These are phyloP conservation scores for Cephus nigrinus DNA, from an alignment of 2,888 invertebrate genomes.

Conservation along the genomic window DNA sequence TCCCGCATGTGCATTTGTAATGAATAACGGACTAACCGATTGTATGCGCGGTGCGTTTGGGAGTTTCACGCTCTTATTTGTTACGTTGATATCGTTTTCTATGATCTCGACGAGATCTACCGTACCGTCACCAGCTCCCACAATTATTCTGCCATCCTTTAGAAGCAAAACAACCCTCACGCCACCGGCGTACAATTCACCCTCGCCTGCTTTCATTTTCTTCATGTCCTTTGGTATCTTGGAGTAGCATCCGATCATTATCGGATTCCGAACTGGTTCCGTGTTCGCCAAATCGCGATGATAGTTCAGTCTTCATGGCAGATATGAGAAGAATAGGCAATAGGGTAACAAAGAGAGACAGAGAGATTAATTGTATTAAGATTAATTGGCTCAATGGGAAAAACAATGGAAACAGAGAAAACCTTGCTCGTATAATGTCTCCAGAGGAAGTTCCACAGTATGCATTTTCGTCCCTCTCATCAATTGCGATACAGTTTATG, in stretches of 20 bases:
- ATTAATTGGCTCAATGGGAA: too few species aligned
- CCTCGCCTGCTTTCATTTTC: conserved; percentile 69
- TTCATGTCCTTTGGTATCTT: conserved; percentile 71
- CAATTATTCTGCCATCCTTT: conserved; percentile 73
- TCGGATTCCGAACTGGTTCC: conserved; percentile 69
- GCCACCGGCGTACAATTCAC: conserved; percentile 72
- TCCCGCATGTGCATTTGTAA: too few species aligned
- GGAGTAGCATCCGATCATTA: conserved; percentile 75
- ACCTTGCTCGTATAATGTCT: conserved; percentile 72
- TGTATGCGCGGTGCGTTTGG: conserved; percentile 61
- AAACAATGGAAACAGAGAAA: too few species aligned
- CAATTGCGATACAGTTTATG: conserved; percentile 80
- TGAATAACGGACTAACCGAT: conserved; percentile 54
- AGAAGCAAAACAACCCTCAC: conserved; percentile 76
- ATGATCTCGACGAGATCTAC: conserved; percentile 76
- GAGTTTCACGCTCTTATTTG: conserved; percentile 18
- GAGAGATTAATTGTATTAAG: background rate
- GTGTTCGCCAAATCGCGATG: conserved; percentile 70
- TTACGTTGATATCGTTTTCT: conserved; percentile 35
- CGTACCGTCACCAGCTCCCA: conserved; percentile 89
- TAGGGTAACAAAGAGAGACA: background rate
- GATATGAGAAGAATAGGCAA: conserved; percentile 25
- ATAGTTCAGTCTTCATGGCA: conserved; percentile 72
- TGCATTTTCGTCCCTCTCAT: conserved; percentile 77
- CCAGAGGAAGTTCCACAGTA: conserved; percentile 90